Percentiles rank a stretch among this genome's conserved stretches.
Evolutionary conservation across 2,888 invertebrate genomes (phyloP).

Genomic region (Clivina fossor): DNA sequence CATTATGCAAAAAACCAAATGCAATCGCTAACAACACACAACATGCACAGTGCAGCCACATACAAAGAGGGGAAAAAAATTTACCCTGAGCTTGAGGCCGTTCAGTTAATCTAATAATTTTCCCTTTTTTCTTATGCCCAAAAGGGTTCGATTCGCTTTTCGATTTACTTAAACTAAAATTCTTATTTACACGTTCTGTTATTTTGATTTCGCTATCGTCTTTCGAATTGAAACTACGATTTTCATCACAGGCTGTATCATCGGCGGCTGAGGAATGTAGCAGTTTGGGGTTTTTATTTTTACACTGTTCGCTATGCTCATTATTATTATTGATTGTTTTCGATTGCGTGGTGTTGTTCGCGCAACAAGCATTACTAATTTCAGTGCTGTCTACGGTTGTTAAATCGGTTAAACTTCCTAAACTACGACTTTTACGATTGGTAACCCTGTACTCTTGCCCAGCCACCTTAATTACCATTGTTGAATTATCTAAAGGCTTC

Average conservation of each 20-base stretch:
- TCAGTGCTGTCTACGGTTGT: slow-evolving; percentile 8
- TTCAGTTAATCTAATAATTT: slow-evolving; percentile 48
- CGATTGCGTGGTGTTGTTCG: slow-evolving; percentile 15
- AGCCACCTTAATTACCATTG: slow-evolving; percentile 54
- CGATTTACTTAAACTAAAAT: slow-evolving; percentile 49
- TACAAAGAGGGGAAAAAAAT: slow-evolving; percentile 35
- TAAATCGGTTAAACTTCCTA: slow-evolving; percentile 52
- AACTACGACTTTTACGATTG: slow-evolving; percentile 51
- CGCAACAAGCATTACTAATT: slow-evolving; percentile 3
- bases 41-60: slow-evolving; percentile 17
- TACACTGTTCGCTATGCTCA: slow-evolving; percentile 33
- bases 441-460: slow-evolving; percentile 53
- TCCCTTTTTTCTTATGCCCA: slow-evolving; percentile 49
- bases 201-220: slow-evolving; percentile 19
- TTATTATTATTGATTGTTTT: slow-evolving; percentile 35
- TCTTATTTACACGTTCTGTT: slow-evolving; percentile 36
- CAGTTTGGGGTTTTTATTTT: slow-evolving; percentile 28
- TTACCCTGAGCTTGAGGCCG: slow-evolving; percentile 48
- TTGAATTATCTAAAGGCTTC: slow-evolving; percentile 50
- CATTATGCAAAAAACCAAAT: slow-evolving; percentile 8
- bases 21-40: slow-evolving; percentile 33
- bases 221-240: slow-evolving; percentile 6
- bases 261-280: background rate
- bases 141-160: slow-evolving; percentile 53
- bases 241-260: slow-evolving; percentile 23